Conservation (phyloP, 2,888 invertebrate genomes). For the Himalopsyche tibetana region DNA sequence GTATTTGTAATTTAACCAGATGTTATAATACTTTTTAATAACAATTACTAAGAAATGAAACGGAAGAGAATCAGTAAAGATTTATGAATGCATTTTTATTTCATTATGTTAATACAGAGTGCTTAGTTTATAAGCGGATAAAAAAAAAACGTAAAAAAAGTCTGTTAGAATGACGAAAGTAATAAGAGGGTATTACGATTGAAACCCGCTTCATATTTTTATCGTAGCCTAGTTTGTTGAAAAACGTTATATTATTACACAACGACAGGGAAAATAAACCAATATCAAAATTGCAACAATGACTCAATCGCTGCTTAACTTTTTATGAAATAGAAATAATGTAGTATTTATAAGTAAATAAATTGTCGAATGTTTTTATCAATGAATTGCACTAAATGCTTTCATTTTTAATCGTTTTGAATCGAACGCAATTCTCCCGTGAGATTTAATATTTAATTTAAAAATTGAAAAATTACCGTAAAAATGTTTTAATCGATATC, state of each 20-base stretch:
- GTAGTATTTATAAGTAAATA: too few relatives aligned
- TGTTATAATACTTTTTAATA: too few relatives aligned
- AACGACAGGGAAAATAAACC: slow-evolving; percentile 12
- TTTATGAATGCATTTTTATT: neutral
- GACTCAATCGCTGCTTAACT: neutral
- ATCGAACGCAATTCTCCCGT: too few relatives aligned
- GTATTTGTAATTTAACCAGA: too few relatives aligned
- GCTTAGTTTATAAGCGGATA: neutral
- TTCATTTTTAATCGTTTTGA: too few relatives aligned
- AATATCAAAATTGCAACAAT: neutral
- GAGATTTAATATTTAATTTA: too few relatives aligned
- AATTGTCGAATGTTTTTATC: too few relatives aligned
- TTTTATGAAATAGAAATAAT: too few relatives aligned
- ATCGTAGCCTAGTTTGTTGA: neutral
- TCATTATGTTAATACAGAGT: neutral
- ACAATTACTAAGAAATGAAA: too few relatives aligned
- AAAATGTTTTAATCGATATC: too few relatives aligned
- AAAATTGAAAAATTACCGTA: too few relatives aligned
- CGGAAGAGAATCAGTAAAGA: neutral
- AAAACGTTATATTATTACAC: slow-evolving; percentile 12
- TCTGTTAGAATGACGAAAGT: slow-evolving; percentile 29
- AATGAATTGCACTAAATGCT: too few relatives aligned
- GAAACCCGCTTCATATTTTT: slow-evolving; percentile 19
- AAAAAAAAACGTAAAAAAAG: neutral
- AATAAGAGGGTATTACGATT: slow-evolving; percentile 12